Conservation (phyloP, 2,888 invertebrate species). For the Anarsia innoxiella region DNA sequence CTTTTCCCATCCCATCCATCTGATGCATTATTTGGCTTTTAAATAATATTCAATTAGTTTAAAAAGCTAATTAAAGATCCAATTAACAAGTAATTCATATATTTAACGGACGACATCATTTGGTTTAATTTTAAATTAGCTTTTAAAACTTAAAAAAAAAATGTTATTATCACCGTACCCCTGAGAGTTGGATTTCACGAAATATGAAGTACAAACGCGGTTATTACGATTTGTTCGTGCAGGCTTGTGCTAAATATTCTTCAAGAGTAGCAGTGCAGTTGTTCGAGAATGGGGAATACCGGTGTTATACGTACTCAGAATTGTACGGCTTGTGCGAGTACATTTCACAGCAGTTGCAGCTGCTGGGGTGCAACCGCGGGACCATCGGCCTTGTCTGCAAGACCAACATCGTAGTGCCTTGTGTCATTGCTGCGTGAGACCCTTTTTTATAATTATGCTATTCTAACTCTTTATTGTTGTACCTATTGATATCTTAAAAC, state of each 20-base stretch:
- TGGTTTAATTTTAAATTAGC: no score
- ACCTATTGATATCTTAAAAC: neutral
- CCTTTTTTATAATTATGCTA: neutral
- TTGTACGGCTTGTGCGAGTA: constrained; percentile 63
- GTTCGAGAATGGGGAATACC: constrained; percentile 38
- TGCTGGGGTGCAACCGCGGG: constrained; percentile 46
- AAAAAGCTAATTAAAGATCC: no score
- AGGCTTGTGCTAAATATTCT: constrained; percentile 50
- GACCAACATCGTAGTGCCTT: constrained; percentile 69
- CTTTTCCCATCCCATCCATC: no score
- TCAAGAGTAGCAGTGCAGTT: constrained; percentile 50
- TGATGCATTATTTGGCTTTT: no score
- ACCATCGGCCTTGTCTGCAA: constrained; percentile 65
- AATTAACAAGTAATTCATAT: no score
- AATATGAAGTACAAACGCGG: constrained; percentile 47
- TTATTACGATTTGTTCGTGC: constrained; percentile 60
- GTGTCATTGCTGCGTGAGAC: constrained; percentile 74
- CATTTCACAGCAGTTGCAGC: constrained; percentile 55
- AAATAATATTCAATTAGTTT: no score
- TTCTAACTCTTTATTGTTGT: neutral
- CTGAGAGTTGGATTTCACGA: no score
- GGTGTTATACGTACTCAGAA: constrained; percentile 58
- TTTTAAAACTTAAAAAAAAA: no score
- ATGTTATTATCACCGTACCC: no score
- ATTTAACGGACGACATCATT: no score